Conservation (phyloP, 2,797 vertebrate species). For the Sebastes aleutianus region DNA sequence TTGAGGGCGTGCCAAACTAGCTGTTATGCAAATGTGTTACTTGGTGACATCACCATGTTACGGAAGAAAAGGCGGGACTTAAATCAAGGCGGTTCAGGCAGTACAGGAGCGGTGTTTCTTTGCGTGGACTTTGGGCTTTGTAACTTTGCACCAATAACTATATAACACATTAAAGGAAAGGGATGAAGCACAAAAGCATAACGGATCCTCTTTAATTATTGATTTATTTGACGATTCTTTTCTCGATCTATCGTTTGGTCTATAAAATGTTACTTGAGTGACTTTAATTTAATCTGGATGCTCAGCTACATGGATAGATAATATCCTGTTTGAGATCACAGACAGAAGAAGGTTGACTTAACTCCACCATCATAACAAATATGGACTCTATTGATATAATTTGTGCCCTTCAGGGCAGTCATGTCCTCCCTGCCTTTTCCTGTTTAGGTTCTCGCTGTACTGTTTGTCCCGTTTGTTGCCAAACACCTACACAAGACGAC, state of each 20-base stretch:
- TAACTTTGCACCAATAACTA: too few species aligned
- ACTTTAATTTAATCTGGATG: neutral
- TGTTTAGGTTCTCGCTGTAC: slow-evolving; percentile 60
- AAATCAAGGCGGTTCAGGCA: too few species aligned
- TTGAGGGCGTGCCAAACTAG: too few species aligned
- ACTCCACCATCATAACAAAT: slow-evolving; percentile 30
- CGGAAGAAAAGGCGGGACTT: too few species aligned
- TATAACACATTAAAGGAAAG: too few species aligned
- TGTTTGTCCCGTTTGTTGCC: slow-evolving; percentile 46
- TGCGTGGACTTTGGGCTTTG: too few species aligned
- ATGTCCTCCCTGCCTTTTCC: slow-evolving; percentile 60
- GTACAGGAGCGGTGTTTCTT: too few species aligned
- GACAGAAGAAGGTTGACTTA: neutral
- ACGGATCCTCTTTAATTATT: neutral
- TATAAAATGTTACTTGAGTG: neutral
- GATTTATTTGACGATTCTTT: neutral
- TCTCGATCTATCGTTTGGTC: neutral
- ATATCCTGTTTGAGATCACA: slow-evolving; percentile 1
- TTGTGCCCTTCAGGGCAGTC: slow-evolving; percentile 35
- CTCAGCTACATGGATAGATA: neutral
- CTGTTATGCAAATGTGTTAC: too few species aligned
- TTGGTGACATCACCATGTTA: too few species aligned
- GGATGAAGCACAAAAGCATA: too few species aligned
- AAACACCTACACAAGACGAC: slow-evolving; percentile 10
- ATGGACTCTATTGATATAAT: slow-evolving; percentile 12